Percentiles rank a stretch among this genome's conserved stretches.
Conservation (phyloP, 2,888 invertebrate genomes). For the Dryococelus australis region DNA sequence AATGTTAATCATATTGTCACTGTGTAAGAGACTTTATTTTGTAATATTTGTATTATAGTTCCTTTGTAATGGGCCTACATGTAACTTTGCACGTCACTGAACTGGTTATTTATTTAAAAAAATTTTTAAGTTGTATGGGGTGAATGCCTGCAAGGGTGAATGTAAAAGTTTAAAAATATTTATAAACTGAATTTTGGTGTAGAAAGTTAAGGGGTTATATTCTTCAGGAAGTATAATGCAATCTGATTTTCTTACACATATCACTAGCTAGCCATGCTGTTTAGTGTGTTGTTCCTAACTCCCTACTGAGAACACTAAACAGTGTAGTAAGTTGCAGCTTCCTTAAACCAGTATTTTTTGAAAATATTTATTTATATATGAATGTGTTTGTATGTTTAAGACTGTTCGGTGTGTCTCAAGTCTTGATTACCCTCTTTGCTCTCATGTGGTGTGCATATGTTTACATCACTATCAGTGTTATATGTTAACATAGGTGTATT, state of each 20-base stretch:
- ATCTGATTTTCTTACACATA: background rate
- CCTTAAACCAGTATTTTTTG: background rate
- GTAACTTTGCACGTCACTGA: background rate
- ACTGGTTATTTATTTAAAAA: background rate
- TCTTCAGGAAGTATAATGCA: background rate
- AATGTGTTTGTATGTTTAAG: background rate
- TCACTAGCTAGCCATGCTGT: background rate
- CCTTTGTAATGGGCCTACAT: background rate
- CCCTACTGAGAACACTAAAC: background rate
- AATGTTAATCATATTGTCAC: background rate
- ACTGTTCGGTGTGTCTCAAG: background rate
- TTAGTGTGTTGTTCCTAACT: background rate
- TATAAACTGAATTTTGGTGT: background rate
- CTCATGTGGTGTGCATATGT: too few relatives aligned
- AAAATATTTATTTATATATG: too few relatives aligned
- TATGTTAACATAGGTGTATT: too few relatives aligned
- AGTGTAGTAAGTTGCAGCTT: background rate
- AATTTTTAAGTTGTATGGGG: background rate
- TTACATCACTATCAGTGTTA: too few relatives aligned
- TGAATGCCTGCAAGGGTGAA: background rate
- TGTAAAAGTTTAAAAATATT: background rate
- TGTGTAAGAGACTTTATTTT: conserved; percentile 1
- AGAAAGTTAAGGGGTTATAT: too few relatives aligned
- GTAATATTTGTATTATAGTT: background rate
- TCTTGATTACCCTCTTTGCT: background rate